phyloP scores from a whole-genome alignment of 2,797 vertebrate genomes.

The Onychomys arenicola region DNA sequence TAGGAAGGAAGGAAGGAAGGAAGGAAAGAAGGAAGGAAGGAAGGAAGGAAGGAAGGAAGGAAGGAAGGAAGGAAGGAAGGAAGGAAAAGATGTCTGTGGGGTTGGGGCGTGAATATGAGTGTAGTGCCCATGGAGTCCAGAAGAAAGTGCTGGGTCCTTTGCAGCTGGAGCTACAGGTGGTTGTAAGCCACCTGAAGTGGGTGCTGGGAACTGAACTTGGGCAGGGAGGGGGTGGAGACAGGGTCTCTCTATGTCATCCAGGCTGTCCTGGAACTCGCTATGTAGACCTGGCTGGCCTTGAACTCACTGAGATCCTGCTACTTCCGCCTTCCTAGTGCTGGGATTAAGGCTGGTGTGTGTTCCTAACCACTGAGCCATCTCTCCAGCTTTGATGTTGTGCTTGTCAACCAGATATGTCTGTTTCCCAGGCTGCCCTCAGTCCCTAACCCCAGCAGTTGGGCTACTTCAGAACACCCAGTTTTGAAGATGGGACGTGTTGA shows the following conservation, averaged over 20 bases:
- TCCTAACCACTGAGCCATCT: not conserved
- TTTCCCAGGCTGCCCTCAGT: not conserved
- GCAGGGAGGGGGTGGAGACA: not conserved
- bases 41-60: too few species aligned
- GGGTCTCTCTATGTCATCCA: not conserved
- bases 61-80: too few species aligned
- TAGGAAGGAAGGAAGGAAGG: too few species aligned
- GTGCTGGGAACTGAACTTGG: not conserved
- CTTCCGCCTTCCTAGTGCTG: not conserved
- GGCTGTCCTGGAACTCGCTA: not conserved
- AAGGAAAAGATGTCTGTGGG: not conserved
- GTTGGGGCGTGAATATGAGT: not conserved
- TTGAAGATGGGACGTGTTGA: not conserved
- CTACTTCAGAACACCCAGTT: not conserved
- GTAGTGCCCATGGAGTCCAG: not conserved
- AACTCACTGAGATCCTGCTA: too few species aligned
- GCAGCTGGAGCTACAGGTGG: not conserved
- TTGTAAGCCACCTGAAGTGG: not conserved
- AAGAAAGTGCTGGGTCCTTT: not conserved
- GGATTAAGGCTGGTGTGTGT: not conserved
- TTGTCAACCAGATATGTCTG: not conserved
- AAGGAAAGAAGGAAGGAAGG: too few species aligned
- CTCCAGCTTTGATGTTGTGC: not conserved
- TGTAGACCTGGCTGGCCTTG: not conserved
- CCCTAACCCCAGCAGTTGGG: not conserved